Conservation (phyloP, 2,113 vertebrate genomes). For the Australoheros scitulus region DNA sequence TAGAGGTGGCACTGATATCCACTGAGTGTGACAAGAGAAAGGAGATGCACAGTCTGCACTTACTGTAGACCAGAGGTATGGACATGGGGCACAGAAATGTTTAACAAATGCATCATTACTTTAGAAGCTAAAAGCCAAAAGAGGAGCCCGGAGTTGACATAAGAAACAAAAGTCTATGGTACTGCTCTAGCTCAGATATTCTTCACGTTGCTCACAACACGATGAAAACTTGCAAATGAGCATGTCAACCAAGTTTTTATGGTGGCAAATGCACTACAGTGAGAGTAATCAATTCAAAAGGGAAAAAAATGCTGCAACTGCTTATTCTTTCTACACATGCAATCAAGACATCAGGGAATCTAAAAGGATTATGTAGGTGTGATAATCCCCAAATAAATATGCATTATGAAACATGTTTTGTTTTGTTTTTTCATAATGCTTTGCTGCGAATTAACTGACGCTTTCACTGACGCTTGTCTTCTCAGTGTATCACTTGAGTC, state of each 20-base stretch:
- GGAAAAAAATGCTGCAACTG: constrained; percentile 21
- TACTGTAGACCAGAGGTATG: neutral
- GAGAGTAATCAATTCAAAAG: constrained; percentile 27
- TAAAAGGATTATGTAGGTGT: constrained; percentile 48
- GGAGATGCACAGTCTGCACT: neutral
- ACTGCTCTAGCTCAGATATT: neutral
- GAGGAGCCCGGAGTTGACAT: neutral
- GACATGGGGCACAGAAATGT: neutral
- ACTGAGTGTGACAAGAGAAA: constrained; percentile 20
- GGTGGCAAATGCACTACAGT: constrained; percentile 9
- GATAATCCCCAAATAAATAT: constrained; percentile 53
- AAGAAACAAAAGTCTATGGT: neutral
- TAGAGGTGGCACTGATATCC: constrained; percentile 17
- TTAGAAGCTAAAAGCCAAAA: neutral
- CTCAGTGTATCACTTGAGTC: constrained; percentile 39
- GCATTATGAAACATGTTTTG: constrained; percentile 37
- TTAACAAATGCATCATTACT: neutral
- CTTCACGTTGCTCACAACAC: neutral
- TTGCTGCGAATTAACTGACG: constrained; percentile 45
- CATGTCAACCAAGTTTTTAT: constrained; percentile 28
- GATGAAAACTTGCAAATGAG: neutral
- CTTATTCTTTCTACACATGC: constrained; percentile 44
- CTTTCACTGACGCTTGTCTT: constrained; percentile 38
- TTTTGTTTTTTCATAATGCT: constrained; percentile 36
- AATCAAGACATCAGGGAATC: constrained; percentile 34